Evolutionary conservation across 2,888 invertebrate genomes (phyloP), one percentile per base, ranked within the genome.

Genomic region (Oxyteleia sp.): DNA sequence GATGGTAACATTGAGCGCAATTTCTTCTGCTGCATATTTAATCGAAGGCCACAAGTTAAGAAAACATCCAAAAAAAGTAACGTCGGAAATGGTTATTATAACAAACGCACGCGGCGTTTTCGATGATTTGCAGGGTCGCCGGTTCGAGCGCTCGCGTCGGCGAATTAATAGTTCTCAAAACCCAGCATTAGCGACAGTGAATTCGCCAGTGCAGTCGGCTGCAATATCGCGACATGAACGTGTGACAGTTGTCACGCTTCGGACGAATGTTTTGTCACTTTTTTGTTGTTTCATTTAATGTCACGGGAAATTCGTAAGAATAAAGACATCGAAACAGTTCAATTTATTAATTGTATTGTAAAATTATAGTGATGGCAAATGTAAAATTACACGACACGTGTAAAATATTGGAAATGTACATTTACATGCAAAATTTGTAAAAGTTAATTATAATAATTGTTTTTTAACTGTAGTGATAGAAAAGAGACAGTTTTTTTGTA

Each of bases 141-240:
- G 68, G 45, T 15, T 32, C 69, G 15, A 55, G 81, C 81, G 74
- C 74, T 72, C 80, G 59, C 51, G 23, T 80, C 69, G 72, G 15
- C 15, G 63, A 64, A 66, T 80, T 72, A 66, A 41, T 72, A 66
- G 80, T 43, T 26, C 41, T 35, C 72, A 35, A 35, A 71, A 13
- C 3, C 35, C 32, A 32, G 66, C 57, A 20, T 47, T 41, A 49
- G 23, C 13, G 20, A 55, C 59, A 35, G 23, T 16, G 59, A 32
- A 61, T 72, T 63, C 41, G 61, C 53, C 69, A 68, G 53, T 74
- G 11, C 53, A 51, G 35, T 41, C 53, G 43, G 11, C 23, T 49
- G 49, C 47, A 47, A 71, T 47, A 45, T 45, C 59, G 47, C 32
- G 20, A 16, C 59, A 35, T 26, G n/a, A 66, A n/a, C 13, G 59